phyloP scores from a whole-genome alignment of 1,140 invertebrate species.

The Neuroterus valhalla region DNA sequence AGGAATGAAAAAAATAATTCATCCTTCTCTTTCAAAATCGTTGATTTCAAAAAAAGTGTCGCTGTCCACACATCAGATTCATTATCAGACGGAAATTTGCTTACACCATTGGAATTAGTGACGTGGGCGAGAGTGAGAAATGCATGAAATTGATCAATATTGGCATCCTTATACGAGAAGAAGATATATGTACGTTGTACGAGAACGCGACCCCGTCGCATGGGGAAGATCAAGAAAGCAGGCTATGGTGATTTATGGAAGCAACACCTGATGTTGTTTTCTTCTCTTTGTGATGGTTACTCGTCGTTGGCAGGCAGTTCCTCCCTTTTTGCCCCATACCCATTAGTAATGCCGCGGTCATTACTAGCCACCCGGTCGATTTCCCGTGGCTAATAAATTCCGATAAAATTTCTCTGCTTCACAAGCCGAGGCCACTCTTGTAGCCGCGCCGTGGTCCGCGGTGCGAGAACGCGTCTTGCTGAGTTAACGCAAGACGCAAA shows the following conservation, averaged over 20 bases:
- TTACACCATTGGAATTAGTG: neutral
- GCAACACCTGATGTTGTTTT: slow-evolving; percentile 68
- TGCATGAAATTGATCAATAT: slow-evolving; percentile 39
- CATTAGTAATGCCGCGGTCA: slow-evolving; percentile 68
- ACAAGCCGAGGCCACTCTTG: slow-evolving; percentile 37
- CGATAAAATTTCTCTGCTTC: slow-evolving; percentile 62
- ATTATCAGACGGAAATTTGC: slow-evolving; percentile 3
- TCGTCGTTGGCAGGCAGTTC: slow-evolving; percentile 63
- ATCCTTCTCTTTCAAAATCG: neutral
- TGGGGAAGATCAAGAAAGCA: slow-evolving; percentile 43
- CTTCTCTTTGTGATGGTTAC: slow-evolving; percentile 63
- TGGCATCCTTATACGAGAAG: slow-evolving; percentile 1
- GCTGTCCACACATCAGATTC: slow-evolving; percentile 11
- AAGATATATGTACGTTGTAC: neutral
- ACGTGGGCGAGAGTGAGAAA: slow-evolving; percentile 19
- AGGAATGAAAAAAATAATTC: neutral
- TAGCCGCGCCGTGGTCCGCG: slow-evolving; percentile 34
- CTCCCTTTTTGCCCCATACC: slow-evolving; percentile 56
- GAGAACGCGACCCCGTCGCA: neutral
- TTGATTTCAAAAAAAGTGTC: neutral
- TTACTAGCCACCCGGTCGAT: slow-evolving; percentile 65
- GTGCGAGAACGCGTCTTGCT: neutral
- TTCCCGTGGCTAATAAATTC: slow-evolving; percentile 68
- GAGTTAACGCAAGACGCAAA: neutral
- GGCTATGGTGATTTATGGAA: slow-evolving; percentile 65